phyloP scores from a whole-genome alignment of 2,888 invertebrate genomes.

The Theretra japonica region DNA sequence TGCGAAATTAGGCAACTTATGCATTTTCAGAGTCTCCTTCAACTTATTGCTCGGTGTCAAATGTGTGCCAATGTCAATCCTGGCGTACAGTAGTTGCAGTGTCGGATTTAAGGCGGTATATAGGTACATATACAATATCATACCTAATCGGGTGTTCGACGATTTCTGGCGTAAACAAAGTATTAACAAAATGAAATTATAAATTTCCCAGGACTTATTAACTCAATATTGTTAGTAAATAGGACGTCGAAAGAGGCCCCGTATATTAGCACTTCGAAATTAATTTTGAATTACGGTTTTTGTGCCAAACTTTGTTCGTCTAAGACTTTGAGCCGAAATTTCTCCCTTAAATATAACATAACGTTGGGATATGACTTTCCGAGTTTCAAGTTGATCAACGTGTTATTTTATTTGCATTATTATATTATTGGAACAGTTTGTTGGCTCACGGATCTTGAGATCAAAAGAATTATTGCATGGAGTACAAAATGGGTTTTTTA shows the following conservation, averaged over 20 bases:
- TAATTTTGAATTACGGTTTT: conserved; percentile 24
- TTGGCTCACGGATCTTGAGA: background rate
- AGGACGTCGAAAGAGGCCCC: background rate
- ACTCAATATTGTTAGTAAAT: conserved; percentile 18
- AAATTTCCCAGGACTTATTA: background rate
- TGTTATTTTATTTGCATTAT: background rate
- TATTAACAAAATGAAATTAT: background rate
- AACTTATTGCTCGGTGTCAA: too few relatives aligned
- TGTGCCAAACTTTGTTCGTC: conserved; percentile 8
- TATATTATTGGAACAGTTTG: background rate
- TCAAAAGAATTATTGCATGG: background rate
- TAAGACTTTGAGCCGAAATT: background rate
- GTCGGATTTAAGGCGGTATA: too few relatives aligned
- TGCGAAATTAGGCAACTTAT: too few relatives aligned
- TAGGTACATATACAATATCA: too few relatives aligned
- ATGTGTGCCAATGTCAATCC: too few relatives aligned
- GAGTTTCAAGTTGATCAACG: conserved; percentile 12
- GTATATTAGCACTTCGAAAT: conserved; percentile 19
- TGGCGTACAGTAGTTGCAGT: too few relatives aligned
- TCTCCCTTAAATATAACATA: background rate
- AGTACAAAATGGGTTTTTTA: background rate
- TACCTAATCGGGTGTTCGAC: too few relatives aligned
- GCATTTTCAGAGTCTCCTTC: too few relatives aligned
- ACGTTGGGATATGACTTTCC: conserved; percentile 8
- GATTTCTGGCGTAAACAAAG: too few relatives aligned